phyloP scores from a whole-genome alignment of 2,113 vertebrate genomes.

The Rana temporaria region DNA sequence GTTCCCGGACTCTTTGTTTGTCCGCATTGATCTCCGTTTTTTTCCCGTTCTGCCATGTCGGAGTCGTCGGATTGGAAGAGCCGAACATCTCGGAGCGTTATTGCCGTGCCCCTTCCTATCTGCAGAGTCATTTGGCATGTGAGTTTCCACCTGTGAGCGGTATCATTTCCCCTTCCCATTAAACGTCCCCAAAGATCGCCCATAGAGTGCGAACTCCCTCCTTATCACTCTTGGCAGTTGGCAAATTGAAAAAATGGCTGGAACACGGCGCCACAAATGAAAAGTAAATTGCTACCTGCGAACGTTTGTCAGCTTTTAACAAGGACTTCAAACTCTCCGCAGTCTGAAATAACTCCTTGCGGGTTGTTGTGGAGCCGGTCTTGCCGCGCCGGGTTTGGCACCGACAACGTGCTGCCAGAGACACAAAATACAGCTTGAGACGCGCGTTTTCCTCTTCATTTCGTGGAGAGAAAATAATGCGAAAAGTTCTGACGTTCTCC shows the following conservation, averaged over 20 bases:
- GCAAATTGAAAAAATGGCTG: constrained; percentile 57
- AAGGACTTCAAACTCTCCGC: constrained; percentile 52
- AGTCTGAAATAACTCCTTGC: constrained; percentile 52
- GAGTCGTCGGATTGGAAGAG: constrained; percentile 30
- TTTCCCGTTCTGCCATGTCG: constrained; percentile 16
- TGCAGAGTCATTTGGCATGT: constrained; percentile 49
- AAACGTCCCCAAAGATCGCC: constrained; percentile 52
- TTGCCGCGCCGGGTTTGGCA: constrained; percentile 7
- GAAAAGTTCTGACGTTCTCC: too few relatives aligned
- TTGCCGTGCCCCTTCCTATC: constrained; percentile 17
- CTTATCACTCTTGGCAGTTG: constrained; percentile 56
- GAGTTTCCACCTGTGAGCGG: constrained; percentile 44
- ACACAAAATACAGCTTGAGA: constrained; percentile 4
- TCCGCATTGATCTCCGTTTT: constrained; percentile 27
- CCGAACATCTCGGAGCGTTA: constrained; percentile 24
- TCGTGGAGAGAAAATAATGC: neutral
- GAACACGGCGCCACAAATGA: constrained; percentile 55
- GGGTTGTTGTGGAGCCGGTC: constrained; percentile 1
- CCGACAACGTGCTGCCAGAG: neutral
- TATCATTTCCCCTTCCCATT: constrained; percentile 53
- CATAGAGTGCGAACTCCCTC: constrained; percentile 35
- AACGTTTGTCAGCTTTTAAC: constrained; percentile 56
- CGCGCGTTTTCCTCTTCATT: neutral
- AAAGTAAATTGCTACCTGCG: constrained; percentile 57
- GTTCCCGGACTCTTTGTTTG: neutral